A percentile compares a stretch with the other conserved stretches of the same genome.
These are phyloP conservation scores for Cerceris rybyensis DNA, from an alignment of 2,888 invertebrate genomes.

Conservation along the genomic window DNA sequence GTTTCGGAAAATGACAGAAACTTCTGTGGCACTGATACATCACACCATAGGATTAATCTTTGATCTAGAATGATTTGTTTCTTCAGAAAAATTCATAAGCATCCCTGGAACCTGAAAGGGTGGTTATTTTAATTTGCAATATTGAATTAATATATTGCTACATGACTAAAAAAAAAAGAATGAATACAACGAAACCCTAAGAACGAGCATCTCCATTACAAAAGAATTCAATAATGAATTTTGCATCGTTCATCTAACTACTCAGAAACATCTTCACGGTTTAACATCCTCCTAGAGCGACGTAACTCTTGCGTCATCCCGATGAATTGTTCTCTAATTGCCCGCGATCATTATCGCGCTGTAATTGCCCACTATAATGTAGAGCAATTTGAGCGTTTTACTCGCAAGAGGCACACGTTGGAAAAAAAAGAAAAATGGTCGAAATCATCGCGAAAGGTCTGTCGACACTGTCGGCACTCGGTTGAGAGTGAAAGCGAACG, in stretches of 20 bases:
- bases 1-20: constrained; percentile 58
- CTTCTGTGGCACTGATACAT: constrained; percentile 70
- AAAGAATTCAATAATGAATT: no score
- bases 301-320: not conserved
- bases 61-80: constrained; percentile 32
- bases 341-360: not conserved
- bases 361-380: not conserved
- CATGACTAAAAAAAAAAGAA: no score
- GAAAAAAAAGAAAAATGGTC: constrained; percentile 6
- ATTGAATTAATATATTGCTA: no score
- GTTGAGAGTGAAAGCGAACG: constrained; percentile 57
- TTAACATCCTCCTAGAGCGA: no score
- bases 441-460: constrained; percentile 31
- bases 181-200: no score
- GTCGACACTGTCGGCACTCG: constrained; percentile 31
- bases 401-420: not conserved
- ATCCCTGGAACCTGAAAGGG: not conserved
- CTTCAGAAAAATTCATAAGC: not conserved
- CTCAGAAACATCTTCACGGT: no score
- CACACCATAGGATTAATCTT: constrained; percentile 68
- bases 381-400: not conserved
- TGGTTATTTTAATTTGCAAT: no score
- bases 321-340: not conserved
- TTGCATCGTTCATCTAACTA: no score
- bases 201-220: no score